These are phyloP conservation scores for Clusia tigrina DNA, from an alignment of 2,888 invertebrate genomes.

Conservation along the genomic window DNA sequence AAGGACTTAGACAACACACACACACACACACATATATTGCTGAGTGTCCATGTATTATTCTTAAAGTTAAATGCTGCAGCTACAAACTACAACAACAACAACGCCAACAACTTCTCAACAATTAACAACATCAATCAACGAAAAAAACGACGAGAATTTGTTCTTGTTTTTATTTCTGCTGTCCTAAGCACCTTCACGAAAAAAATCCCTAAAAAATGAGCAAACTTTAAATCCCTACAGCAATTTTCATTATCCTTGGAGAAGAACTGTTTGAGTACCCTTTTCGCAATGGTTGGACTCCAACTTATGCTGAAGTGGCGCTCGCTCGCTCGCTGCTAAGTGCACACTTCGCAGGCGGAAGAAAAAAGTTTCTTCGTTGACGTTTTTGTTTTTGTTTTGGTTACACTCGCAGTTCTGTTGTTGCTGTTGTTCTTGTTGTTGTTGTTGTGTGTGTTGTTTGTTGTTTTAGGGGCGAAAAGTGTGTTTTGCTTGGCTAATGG, in stretches of 20 bases:
- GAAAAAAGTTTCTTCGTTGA: slow-evolving; percentile 42
- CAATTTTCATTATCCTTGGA: slow-evolving; percentile 37
- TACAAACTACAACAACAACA: neutral
- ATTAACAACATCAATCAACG: too few relatives aligned
- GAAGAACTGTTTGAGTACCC: slow-evolving; percentile 1
- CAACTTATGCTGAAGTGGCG: slow-evolving; percentile 5
- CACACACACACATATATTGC: neutral
- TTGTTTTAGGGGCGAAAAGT: slow-evolving; percentile 18
- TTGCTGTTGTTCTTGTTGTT: slow-evolving; percentile 46
- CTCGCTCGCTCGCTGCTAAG: neutral
- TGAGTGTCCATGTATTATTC: neutral
- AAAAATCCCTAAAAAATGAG: slow-evolving; percentile 1
- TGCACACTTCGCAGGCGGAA: neutral
- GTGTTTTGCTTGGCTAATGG: slow-evolving; percentile 53
- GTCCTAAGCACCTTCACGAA: too few relatives aligned
- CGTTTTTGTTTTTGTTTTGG: slow-evolving; percentile 31
- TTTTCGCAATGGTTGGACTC: neutral
- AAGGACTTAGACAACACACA: too few relatives aligned
- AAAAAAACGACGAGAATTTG: too few relatives aligned
- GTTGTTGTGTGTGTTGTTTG: slow-evolving; percentile 22
- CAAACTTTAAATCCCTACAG: slow-evolving; percentile 36
- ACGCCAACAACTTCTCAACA: neutral
- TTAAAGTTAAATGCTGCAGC: neutral
- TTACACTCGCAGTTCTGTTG: slow-evolving; percentile 20
- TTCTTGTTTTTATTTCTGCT: neutral